A percentile compares a stretch with the other conserved stretches of the same genome.
Evolutionary conservation across 2,888 invertebrate species (phyloP).

Genomic region (Cactoblastis cactorum): DNA sequence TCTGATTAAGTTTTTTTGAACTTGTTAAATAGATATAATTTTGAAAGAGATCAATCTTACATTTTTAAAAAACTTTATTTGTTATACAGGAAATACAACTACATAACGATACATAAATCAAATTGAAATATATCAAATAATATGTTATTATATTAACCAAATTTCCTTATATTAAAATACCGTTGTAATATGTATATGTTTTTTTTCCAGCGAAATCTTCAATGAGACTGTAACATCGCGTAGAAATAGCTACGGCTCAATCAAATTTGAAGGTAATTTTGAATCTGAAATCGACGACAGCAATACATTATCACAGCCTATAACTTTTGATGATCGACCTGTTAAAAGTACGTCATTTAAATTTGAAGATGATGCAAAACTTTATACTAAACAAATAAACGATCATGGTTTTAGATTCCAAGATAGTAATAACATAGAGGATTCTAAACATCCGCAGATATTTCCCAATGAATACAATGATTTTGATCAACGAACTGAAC

Average conservation of each 20-base stretch:
- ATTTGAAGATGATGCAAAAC: slow-evolving; percentile 2
- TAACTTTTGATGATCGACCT: neutral
- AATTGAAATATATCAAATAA: too few relatives aligned
- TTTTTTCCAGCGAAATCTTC: slow-evolving; percentile 5
- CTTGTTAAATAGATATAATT: too few relatives aligned
- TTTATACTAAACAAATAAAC: neutral
- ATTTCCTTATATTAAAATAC: too few relatives aligned
- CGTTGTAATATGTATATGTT: neutral
- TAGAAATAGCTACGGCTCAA: neutral
- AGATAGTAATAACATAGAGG: neutral
- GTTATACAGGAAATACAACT: too few relatives aligned
- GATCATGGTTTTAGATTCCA: neutral
- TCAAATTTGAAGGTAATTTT: slow-evolving; percentile 7
- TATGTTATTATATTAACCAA: too few relatives aligned
- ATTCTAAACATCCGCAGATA: neutral
- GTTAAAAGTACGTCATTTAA: neutral
- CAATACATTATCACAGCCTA: neutral
- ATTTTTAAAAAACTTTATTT: too few relatives aligned
- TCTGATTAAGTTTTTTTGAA: too few relatives aligned
- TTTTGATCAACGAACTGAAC: neutral
- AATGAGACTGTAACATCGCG: neutral
- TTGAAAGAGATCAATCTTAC: too few relatives aligned
- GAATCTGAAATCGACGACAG: neutral
- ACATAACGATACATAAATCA: too few relatives aligned
- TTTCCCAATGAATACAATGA: neutral